phyloP scores from a whole-genome alignment of 2,797 vertebrate species.

The Phalanger gymnotis region DNA sequence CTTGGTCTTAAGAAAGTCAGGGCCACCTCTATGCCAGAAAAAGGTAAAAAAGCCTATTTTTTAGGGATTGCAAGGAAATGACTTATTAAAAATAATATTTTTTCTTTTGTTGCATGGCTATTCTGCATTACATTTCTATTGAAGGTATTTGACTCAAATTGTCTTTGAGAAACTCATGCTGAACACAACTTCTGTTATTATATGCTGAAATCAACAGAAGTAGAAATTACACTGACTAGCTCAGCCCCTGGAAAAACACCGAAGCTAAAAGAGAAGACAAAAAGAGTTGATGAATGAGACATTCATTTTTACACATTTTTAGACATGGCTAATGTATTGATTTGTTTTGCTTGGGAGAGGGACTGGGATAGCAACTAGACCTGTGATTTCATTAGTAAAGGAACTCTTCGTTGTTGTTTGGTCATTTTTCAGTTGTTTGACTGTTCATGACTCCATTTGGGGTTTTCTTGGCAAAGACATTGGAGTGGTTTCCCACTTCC shows the following conservation, averaged over 20 bases:
- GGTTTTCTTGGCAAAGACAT: background rate
- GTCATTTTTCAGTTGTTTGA: too few relatives aligned
- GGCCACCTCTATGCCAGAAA: background rate
- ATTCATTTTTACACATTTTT: background rate
- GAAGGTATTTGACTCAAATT: conserved; percentile 64
- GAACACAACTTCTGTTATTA: conserved; percentile 49
- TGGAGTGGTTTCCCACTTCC: too few relatives aligned
- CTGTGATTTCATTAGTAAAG: background rate
- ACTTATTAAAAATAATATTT: conserved; percentile 67
- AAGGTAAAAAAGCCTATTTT: conserved; percentile 74
- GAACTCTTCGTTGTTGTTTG: background rate
- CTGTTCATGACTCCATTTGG: background rate
- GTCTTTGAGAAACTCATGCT: conserved; percentile 46
- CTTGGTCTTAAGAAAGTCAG: background rate
- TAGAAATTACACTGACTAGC: conserved; percentile 47
- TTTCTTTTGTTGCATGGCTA: conserved; percentile 55
- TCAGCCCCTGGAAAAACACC: conserved; percentile 34
- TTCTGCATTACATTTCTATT: conserved; percentile 56
- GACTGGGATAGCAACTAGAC: background rate
- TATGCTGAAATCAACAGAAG: conserved; percentile 58
- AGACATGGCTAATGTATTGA: background rate
- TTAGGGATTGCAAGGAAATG: conserved; percentile 44
- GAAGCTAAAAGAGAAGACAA: conserved; percentile 25
- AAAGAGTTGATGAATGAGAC: conserved; percentile 21
- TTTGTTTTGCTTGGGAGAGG: background rate